These are phyloP conservation scores for Chrysolina haemoptera DNA, from an alignment of 2,888 invertebrate genomes.

Conservation along the genomic window DNA sequence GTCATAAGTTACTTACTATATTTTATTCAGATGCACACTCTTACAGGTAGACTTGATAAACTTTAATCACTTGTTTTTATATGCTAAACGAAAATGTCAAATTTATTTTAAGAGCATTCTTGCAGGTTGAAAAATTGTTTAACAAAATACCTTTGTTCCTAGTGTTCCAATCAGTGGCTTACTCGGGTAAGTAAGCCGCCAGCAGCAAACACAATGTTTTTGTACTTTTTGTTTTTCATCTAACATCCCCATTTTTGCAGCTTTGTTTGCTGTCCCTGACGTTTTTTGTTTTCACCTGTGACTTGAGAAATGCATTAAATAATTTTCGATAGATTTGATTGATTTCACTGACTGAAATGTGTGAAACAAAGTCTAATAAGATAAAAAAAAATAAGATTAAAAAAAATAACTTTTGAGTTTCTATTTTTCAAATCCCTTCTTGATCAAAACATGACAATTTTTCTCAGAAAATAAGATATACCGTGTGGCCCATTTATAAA, in stretches of 20 bases:
- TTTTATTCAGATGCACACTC: too few species aligned
- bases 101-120: conserved; percentile 32
- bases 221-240: conserved; percentile 13
- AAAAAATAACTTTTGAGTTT: too few species aligned
- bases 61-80: not conserved
- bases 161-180: conserved; percentile 97
- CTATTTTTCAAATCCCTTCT: too few species aligned
- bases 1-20: too few species aligned
- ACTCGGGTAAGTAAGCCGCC: conserved; percentile 90
- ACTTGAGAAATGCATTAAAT: conserved; percentile 9
- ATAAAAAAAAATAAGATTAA: too few species aligned
- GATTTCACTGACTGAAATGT: not conserved
- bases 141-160: conserved; percentile 48
- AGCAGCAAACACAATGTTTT: conserved; percentile 24
- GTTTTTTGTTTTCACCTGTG: not conserved
- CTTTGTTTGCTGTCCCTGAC: conserved; percentile 6
- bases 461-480: too few species aligned
- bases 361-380: not conserved
- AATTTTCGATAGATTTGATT: not conserved
- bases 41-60: too few species aligned
- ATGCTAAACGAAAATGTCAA: not conserved
- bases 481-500: too few species aligned
- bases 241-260: conserved; percentile 12
- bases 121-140: conserved; percentile 30
- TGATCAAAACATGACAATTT: too few species aligned